Percentiles rank a stretch among this genome's conserved stretches.
Evolutionary conservation across 1,140 invertebrate species (phyloP).

Genomic region (Carcinoscorpius rotundicauda): DNA sequence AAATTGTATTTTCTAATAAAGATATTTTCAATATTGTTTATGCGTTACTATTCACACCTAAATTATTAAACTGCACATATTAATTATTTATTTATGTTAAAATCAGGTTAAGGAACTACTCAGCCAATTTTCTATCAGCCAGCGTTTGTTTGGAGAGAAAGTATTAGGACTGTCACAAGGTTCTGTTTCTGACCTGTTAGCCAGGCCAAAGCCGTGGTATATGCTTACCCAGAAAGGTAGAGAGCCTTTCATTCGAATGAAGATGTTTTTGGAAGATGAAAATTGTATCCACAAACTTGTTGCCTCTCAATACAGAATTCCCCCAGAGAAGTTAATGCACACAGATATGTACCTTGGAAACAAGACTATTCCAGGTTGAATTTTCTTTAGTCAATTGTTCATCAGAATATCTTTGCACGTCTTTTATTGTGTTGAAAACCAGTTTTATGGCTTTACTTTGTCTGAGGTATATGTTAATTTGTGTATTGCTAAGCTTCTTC

Average conservation of each 20-base stretch:
- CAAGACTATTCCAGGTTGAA: no score
- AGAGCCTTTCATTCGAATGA: slow-evolving; percentile 96
- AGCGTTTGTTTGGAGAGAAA: slow-evolving; percentile 93
- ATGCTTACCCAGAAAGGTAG: slow-evolving; percentile 94
- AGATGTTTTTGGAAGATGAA: slow-evolving; percentile 94
- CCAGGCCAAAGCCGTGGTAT: slow-evolving; percentile 91
- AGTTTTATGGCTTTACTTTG: no score
- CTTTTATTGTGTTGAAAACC: no score
- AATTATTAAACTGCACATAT: not conserved
- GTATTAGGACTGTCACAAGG: slow-evolving; percentile 93
- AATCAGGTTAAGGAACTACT: slow-evolving; percentile 83
- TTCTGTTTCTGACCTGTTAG: slow-evolving; percentile 85
- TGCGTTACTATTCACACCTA: not conserved
- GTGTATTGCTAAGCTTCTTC: no score
- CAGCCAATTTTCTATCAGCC: slow-evolving; percentile 96
- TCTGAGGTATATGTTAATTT: no score
- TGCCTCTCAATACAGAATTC: slow-evolving; percentile 94
- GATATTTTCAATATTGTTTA: no score
- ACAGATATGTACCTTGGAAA: slow-evolving; percentile 43
- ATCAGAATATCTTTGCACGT: no score
- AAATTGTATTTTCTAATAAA: no score
- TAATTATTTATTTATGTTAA: slow-evolving; percentile 10
- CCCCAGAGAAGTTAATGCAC: slow-evolving; percentile 88
- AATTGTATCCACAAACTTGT: slow-evolving; percentile 93
- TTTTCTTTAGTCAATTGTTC: no score